These are phyloP conservation scores for Puffinus mauretanicus DNA, from an alignment of 2,113 vertebrate species.

Conservation along the genomic window DNA sequence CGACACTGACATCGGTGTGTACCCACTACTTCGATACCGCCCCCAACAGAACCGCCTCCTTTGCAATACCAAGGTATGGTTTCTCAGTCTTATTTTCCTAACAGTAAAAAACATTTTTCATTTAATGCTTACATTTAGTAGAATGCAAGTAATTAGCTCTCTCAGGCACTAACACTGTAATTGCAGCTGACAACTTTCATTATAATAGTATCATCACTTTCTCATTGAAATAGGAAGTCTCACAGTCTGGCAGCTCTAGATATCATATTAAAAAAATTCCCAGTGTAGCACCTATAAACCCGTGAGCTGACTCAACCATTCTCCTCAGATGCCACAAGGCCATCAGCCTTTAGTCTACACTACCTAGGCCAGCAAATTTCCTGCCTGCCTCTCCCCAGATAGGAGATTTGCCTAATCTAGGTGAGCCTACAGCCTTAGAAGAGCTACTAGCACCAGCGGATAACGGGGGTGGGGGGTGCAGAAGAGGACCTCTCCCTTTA, in stretches of 20 bases:
- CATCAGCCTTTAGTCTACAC: neutral
- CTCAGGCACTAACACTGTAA: neutral
- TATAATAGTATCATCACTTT: neutral
- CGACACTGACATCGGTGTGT: neutral
- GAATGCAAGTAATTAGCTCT: neutral
- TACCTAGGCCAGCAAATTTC: neutral
- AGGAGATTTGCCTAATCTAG: neutral
- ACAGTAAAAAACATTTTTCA: neutral
- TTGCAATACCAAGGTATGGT: neutral
- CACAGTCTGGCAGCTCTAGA: neutral
- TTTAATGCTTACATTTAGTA: neutral
- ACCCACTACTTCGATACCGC: neutral
- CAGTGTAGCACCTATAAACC: neutral
- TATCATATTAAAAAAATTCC: neutral
- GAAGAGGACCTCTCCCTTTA: neutral
- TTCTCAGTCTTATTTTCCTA: neutral
- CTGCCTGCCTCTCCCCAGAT: neutral
- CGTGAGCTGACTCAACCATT: neutral
- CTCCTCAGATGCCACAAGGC: neutral
- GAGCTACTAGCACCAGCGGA: neutral
- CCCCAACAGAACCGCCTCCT: neutral
- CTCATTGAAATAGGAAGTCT: neutral
- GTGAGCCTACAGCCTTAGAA: neutral
- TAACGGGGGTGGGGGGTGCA: fast-evolving
- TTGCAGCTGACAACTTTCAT: neutral